Base-by-base conservation (phyloP, 2,888 invertebrate species). In the Trachelus tabidus region DNA sequence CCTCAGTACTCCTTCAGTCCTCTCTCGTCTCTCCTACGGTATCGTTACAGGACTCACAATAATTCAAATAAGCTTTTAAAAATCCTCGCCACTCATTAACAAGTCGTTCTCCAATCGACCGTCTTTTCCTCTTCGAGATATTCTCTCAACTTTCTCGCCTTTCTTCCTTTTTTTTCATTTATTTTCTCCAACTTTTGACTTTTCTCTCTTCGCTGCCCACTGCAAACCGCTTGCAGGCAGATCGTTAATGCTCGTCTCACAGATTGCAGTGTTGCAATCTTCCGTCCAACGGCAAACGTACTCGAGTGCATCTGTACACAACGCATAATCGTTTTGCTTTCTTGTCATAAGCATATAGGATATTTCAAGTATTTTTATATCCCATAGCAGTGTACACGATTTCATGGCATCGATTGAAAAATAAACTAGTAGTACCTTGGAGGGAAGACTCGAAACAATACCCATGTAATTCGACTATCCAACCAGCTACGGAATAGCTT, bases 401-500 rank as follows among this genome's bases (percentile, higher is more conserved):
- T 23, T 76, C 77, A 74, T 31, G 34, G 15, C 82, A 85, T 85
- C 84, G 85, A 85, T 84, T 81, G 74, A 56, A 56, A 56, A 56
- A 56, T 56, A 56, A 56, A 23, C 23, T 56, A 56, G 23, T 2
- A 4, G 76, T 81, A 80, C 81, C 80, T 79, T 76, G 74, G 9
- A 56, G 34, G 23, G 83, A 81, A 80, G 69, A 82, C 82, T 84
- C 83, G 83, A 85, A 85, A 83, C 81, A 83, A 77, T 78, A 81
- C 77, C 71, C 76, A 81, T 85, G 86, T 87, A 87, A 87, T 87
- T 88, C 83, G 83, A 83, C 85, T 83, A 85, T 86, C 83, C 83
- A 81, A 83, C 76, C 68, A 35, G 23, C 56, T 56, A 56, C 56
- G 56, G 23, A 56, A 23, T 23, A 23, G 23, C 56, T 56, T 56